Percentiles rank a stretch among this genome's conserved stretches.
phyloP scores from a whole-genome alignment of 1,140 invertebrate genomes.

The Heterodera schachtii region DNA sequence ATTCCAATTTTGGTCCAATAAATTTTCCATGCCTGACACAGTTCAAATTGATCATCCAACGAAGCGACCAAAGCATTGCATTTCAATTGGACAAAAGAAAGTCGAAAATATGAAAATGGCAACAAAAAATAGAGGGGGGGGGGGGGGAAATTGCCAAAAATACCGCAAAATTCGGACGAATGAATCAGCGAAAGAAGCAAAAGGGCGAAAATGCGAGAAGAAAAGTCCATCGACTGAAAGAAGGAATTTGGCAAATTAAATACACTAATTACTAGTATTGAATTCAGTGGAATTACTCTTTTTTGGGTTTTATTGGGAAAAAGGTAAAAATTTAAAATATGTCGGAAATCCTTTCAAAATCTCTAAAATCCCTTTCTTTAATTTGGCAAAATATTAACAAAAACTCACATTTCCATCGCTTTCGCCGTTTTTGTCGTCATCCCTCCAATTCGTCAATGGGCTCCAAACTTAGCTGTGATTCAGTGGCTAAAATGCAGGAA shows the following conservation, averaged over 20 bases:
- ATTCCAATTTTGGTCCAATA: background rate
- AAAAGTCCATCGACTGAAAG: background rate
- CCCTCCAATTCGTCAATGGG: too few relatives aligned
- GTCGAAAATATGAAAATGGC: background rate
- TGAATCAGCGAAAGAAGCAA: conserved; percentile 9
- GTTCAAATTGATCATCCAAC: conserved; percentile 25
- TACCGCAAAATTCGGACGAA: background rate
- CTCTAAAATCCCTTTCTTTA: too few relatives aligned
- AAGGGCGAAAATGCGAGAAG: background rate
- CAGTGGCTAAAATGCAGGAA: background rate
- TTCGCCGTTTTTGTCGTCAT: background rate
- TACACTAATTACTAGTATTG: too few relatives aligned
- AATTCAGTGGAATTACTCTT: too few relatives aligned
- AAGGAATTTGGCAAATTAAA: too few relatives aligned
- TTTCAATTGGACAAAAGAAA: background rate
- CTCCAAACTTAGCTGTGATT: too few relatives aligned
- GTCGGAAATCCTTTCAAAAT: too few relatives aligned
- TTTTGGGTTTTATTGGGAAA: too few relatives aligned
- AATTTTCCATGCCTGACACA: conserved; percentile 13
- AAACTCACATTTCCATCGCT: background rate
- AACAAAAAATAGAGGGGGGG: too few relatives aligned
- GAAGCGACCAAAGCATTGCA: background rate
- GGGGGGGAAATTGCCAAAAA: background rate
- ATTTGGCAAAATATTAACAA: too few relatives aligned
- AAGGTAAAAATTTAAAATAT: too few relatives aligned